Evolutionary conservation across 2,113 vertebrate genomes (phyloP).

Genomic region (Natator depressus): DNA sequence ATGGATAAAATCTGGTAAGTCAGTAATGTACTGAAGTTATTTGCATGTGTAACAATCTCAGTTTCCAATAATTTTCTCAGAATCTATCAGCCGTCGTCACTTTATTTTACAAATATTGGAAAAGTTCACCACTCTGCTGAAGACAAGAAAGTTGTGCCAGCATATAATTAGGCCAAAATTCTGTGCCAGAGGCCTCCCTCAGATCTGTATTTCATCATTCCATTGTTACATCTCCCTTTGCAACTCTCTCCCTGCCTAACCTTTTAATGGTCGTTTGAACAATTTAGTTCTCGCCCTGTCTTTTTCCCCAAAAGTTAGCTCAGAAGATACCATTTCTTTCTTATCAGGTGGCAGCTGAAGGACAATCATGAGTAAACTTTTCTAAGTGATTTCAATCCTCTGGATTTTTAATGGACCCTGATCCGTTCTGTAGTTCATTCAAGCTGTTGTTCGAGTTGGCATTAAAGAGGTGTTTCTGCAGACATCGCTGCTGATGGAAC

Average conservation of each 20-base stretch:
- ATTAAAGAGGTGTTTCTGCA: slow-evolving; percentile 29
- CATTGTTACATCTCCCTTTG: background rate
- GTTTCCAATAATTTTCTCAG: background rate
- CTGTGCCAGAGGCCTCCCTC: background rate
- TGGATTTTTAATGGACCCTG: background rate
- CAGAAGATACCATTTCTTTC: background rate
- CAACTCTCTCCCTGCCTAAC: background rate
- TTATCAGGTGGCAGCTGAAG: background rate
- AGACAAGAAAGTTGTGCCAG: accelerated
- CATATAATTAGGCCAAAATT: background rate
- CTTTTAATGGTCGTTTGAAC: background rate
- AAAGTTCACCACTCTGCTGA: background rate
- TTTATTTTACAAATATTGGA: background rate
- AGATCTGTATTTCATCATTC: background rate
- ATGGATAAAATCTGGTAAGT: background rate
- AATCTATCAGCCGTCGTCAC: background rate
- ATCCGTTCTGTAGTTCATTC: slow-evolving; percentile 1
- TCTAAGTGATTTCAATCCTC: background rate
- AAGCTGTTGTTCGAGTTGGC: background rate
- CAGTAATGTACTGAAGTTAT: background rate
- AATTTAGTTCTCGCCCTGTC: background rate
- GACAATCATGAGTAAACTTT: background rate
- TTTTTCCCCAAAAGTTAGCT: background rate
- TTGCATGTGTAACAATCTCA: background rate
- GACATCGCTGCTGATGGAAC: slow-evolving; percentile 38